Percentiles rank a stretch among this genome's conserved stretches.
phyloP scores from a whole-genome alignment of 2,888 invertebrate genomes.

The Maniola hyperantus region DNA sequence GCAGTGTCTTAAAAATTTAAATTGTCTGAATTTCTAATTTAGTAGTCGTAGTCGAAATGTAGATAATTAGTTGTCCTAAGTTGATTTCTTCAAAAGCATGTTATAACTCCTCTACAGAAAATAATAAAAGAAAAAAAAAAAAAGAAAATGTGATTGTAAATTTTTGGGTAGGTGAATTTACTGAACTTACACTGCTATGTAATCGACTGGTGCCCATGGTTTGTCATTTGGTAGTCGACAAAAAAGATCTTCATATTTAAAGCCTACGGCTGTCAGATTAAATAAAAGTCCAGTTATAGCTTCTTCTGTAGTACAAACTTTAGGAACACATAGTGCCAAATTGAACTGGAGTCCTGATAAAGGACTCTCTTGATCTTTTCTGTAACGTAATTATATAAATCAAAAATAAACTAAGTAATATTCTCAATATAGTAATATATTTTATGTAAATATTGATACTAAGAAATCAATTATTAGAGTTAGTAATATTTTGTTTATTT shows the following conservation, averaged over 20 bases:
- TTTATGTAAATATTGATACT: neutral
- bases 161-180: conserved; percentile 2
- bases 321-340: conserved; percentile 57
- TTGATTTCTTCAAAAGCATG: too few relatives aligned
- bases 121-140: neutral
- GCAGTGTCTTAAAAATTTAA: too few relatives aligned
- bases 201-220: conserved; percentile 57
- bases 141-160: neutral
- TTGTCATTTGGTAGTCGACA: conserved; percentile 61
- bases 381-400: neutral
- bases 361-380: neutral
- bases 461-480: too few relatives aligned
- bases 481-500: too few relatives aligned
- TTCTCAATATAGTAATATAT: neutral
- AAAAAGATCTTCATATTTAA: conserved; percentile 47
- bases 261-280: conserved; percentile 45
- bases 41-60: too few relatives aligned
- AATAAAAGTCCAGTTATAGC: conserved; percentile 46
- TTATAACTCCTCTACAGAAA: too few relatives aligned
- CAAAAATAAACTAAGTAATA: neutral
- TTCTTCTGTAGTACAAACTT: conserved; percentile 52
- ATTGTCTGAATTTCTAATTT: too few relatives aligned
- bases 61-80: too few relatives aligned
- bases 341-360: conserved; percentile 34
- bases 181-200: conserved; percentile 49